Base-by-base conservation (phyloP, 37 sponge, comb jelly and placozoan genomes). In the Haliclona indistincta region DNA sequence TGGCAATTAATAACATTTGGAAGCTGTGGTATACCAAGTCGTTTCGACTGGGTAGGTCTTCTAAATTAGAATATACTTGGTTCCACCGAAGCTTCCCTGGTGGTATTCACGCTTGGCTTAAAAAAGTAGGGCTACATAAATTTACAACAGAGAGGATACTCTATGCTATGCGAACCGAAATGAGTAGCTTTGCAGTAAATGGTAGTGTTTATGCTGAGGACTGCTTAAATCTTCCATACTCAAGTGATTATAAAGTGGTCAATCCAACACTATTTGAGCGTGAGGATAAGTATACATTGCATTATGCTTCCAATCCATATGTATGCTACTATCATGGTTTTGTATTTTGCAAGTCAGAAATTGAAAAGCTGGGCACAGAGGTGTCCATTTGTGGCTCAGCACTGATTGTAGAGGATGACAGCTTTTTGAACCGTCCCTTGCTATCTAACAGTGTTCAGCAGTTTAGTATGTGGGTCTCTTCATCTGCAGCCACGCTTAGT, bases 361-460 rank as follows among this genome's bases (percentile, higher is more conserved):
- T 55, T 1, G 32, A 34, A 52, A 13, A 64, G 1, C 37, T 1
- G 19, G 40, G 42, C 37, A 43, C 30, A 15, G 32, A 42, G 20
- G 51, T 47, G 51, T 10, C 10, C 10, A n/a, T n/a, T n/a, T n/a
- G n/a, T n/a, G n/a, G n/a, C n/a, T n/a, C n/a, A n/a, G n/a, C n/a
- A n/a, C 29, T 78, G 7, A 4, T 56, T 33, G 81, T 81, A 7
- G 38, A 30, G 44, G 63, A 74, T 6, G 36, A 23, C 0, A 34
- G 17, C n/a, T 83, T 83, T 40, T 11, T n/a, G 2, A 44, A 32
- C 7, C 45, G 23, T 1, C 84, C 84, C 22, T 39, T 83, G 11
- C 70, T 83, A 20, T 75, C 76, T 4, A 83, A 83, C 25, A 68
- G 70, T 60, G 76, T 83, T 55, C 84, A 83, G 69, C 84, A 83